Percentiles rank a stretch among this genome's conserved stretches.
phyloP scores from a whole-genome alignment of 2,888 invertebrate species.

The Mycogona germanica region DNA sequence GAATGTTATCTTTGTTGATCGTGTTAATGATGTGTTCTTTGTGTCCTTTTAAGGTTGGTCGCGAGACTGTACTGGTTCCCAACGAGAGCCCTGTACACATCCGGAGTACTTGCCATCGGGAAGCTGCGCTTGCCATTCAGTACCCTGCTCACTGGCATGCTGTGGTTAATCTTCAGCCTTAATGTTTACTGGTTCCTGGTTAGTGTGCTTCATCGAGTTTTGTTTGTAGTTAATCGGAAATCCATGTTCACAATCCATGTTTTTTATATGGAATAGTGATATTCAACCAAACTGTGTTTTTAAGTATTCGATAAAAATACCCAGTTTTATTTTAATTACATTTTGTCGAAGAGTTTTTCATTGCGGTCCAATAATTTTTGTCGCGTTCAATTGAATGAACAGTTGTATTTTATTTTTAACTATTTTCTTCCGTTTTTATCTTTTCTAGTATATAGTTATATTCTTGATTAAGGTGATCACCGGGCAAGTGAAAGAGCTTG shows the following conservation, averaged over 20 bases:
- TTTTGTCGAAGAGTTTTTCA: neutral
- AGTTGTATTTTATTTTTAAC: slow-evolving; percentile 2
- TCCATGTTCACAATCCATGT: no score
- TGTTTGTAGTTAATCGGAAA: no score
- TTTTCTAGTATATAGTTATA: slow-evolving; percentile 30
- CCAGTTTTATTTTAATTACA: neutral
- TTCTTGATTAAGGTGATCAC: slow-evolving; percentile 31
- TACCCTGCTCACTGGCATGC: slow-evolving; percentile 29
- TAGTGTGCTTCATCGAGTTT: no score
- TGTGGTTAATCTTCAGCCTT: slow-evolving; percentile 29
- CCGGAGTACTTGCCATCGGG: slow-evolving; percentile 23
- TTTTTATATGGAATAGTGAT: no score
- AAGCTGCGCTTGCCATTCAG: slow-evolving; percentile 27
- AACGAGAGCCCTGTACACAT: slow-evolving; percentile 29
- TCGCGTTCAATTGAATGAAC: neutral
- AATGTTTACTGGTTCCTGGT: slow-evolving; percentile 35
- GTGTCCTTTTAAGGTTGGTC: slow-evolving; percentile 27
- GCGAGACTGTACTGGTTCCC: slow-evolving; percentile 33
- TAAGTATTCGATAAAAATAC: no score
- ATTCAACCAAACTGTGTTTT: no score
- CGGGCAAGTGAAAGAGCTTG: slow-evolving; percentile 31
- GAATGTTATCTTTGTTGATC: neutral
- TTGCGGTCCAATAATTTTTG: neutral
- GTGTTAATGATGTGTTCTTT: neutral
- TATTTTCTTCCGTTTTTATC: slow-evolving; percentile 4